Evolutionary conservation across 2,888 invertebrate genomes (phyloP).

Genomic region (Acrobasis repandana): DNA sequence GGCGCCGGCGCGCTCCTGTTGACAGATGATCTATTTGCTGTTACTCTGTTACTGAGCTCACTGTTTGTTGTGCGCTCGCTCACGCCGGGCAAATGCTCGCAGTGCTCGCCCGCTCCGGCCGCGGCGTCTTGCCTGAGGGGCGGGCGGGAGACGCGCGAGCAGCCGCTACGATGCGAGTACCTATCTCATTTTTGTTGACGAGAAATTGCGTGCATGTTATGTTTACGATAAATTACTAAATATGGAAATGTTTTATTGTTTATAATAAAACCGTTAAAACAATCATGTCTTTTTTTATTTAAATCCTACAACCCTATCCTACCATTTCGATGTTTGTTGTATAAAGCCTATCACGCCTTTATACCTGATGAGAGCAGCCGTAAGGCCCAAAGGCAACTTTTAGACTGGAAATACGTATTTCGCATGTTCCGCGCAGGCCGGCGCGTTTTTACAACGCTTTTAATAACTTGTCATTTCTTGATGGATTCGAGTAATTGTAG

Average conservation of each 20-base stretch:
- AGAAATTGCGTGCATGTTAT: constrained; percentile 59
- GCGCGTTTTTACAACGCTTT: too few species aligned
- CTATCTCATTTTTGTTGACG: constrained; percentile 45
- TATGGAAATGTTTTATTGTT: constrained; percentile 72
- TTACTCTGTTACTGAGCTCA: background rate
- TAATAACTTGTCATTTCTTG: too few species aligned
- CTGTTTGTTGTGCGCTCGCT: background rate
- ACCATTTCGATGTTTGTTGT: too few species aligned
- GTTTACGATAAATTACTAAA: constrained; percentile 55
- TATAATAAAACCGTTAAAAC: constrained; percentile 61
- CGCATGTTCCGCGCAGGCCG: too few species aligned
- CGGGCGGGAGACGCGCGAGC: constrained; percentile 14
- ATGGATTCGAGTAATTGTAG: too few species aligned
- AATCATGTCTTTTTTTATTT: too few species aligned
- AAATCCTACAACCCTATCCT: too few species aligned
- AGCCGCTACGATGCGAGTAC: constrained; percentile 26
- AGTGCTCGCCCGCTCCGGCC: too few species aligned
- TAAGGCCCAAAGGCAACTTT: too few species aligned
- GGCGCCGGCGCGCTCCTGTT: background rate
- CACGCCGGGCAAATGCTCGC: background rate
- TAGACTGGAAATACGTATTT: too few species aligned
- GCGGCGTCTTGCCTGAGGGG: background rate
- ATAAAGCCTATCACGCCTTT: too few species aligned
- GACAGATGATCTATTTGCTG: background rate
- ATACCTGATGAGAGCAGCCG: too few species aligned